These are phyloP conservation scores for Mellivora capensis DNA, from an alignment of 2,113 vertebrate genomes.

Conservation along the genomic window DNA sequence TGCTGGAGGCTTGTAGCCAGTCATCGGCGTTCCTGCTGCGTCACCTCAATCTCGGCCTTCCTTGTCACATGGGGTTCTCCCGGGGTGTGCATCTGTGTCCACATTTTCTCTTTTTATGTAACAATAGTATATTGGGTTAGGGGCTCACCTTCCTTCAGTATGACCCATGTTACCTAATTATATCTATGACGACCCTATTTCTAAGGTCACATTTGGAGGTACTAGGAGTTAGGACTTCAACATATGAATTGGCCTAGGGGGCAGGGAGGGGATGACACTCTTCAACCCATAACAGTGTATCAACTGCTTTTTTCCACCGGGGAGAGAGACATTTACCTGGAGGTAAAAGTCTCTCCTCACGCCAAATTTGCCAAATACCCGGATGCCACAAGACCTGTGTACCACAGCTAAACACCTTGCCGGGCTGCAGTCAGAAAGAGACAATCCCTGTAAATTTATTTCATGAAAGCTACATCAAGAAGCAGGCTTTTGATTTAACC, in stretches of 20 bases:
- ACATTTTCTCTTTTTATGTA: neutral
- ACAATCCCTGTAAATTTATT: accelerated
- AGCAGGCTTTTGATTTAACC: neutral
- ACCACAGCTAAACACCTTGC: neutral
- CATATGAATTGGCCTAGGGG: neutral
- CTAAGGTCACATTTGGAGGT: neutral
- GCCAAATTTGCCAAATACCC: neutral
- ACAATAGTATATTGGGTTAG: neutral
- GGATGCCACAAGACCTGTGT: neutral
- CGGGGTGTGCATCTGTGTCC: neutral
- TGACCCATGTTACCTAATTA: neutral
- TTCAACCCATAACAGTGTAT: neutral
- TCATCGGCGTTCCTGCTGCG: neutral
- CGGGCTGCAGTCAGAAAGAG: neutral
- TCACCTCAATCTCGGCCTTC: neutral
- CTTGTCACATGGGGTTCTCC: neutral
- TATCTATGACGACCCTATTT: neutral
- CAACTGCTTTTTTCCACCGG: neutral
- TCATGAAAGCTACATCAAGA: neutral
- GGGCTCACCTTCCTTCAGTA: neutral
- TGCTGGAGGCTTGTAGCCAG: neutral
- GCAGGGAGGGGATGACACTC: accelerated
- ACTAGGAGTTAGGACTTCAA: neutral
- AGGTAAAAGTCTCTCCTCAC: neutral
- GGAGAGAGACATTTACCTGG: neutral